Conservation (phyloP, 2,888 invertebrate genomes). For the Drosophila paranaensis region DNA sequence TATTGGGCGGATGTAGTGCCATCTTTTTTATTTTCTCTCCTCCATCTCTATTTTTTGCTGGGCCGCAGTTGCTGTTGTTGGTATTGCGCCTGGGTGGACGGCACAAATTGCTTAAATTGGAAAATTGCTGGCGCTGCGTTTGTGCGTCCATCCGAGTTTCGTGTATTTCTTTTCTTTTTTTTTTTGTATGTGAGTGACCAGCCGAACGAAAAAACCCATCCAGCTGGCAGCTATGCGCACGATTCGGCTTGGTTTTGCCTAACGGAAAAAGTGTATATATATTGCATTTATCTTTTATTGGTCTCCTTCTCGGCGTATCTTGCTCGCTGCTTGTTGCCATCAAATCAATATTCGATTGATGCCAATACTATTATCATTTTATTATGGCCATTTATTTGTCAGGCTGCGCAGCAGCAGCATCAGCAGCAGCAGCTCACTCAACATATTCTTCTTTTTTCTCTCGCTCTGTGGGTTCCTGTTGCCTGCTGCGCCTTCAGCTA, state of each 20-base stretch:
- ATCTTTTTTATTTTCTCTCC: constrained; percentile 10
- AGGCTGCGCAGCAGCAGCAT: constrained; percentile 38
- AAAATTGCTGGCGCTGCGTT: constrained; percentile 76
- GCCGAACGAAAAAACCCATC: constrained; percentile 6
- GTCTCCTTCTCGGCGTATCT: constrained; percentile 30
- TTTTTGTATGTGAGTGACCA: constrained; percentile 9
- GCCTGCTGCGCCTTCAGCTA: constrained; percentile 17
- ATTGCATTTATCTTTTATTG: constrained; percentile 79
- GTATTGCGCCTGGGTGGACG: constrained; percentile 52
- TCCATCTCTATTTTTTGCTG: constrained; percentile 11
- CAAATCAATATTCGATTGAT: constrained; percentile 81
- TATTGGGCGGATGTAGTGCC: constrained; percentile 26
- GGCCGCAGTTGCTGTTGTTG: constrained; percentile 31
- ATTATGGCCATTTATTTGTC: constrained; percentile 78
- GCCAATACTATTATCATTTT: constrained; percentile 79
- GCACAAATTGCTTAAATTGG: constrained; percentile 78
- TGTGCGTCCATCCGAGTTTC: constrained; percentile 27
- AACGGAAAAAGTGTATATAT: constrained; percentile 53
- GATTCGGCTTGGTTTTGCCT: constrained; percentile 50
- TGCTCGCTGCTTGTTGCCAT: constrained; percentile 48
- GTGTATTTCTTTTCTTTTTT: neutral
- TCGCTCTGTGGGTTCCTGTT: constrained; percentile 6
- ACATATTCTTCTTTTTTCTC: constrained; percentile 39
- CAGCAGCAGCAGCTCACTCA: constrained; percentile 15
- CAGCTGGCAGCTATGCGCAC: constrained; percentile 39